Evolutionary conservation across 2,113 vertebrate genomes (phyloP), one percentile per base, ranked within the genome.

Genomic region (Podarcis cretensis): DNA sequence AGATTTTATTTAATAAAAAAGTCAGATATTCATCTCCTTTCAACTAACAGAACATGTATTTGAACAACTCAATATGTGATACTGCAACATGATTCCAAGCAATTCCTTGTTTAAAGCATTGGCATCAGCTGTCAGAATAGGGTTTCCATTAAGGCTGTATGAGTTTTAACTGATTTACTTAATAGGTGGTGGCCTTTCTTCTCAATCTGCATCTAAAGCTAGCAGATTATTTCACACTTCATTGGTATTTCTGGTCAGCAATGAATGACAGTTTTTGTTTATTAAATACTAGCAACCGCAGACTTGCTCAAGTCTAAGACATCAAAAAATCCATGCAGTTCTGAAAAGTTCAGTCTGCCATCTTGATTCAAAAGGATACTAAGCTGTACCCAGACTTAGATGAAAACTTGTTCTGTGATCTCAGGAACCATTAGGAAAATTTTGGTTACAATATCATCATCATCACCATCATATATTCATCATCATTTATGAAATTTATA

Each of bases 11-110:
- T 92, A 95, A 94, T 94, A 95, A 94, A 95, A 74, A 92, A 94
- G 93, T 92, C 93, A 95, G 94, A 96, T 96, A 96, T 89, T 94
- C 88, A 95, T 96, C 94, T 95, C 92, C 95, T 95, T 94, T 96
- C 94, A 94, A 95, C 91, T 90, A 94, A 88, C 88, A 92, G 91
- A 96, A 95, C 93, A 95, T 81, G 90, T 85, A 95, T 96, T 95
- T 95, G 95, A 96, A 95, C 94, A 96, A 93, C 92, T 96, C 95
- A 96, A 93, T 94, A 95, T 95, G 93, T 0, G 73, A 95, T 90
- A 82, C 66, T 84, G 92, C 91, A 96, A 96, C 85, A 91, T 82
- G n/a, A 94, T 1, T 77, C 93, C 92, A 93, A 94, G 89, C 66
- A 82, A 93, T 93, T 83, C 81, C 92, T 92, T 92, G 90, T 95